Evolutionary conservation across 2,797 vertebrate genomes (phyloP).

Genomic region (Ataeniobius toweri): DNA sequence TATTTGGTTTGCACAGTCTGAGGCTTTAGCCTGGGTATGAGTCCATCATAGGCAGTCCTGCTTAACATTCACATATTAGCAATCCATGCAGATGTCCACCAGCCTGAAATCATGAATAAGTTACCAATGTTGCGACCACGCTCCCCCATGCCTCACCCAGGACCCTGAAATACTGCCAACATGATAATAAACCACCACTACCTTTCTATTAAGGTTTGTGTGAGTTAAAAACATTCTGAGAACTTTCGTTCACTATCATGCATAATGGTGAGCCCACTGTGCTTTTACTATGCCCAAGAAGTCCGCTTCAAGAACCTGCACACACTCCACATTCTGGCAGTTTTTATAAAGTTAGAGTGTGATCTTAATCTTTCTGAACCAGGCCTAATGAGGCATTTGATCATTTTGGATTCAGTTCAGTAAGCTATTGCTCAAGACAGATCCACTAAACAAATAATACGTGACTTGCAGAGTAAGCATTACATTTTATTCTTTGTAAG

Average conservation of each 20-base stretch:
- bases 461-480: slow-evolving; percentile 31
- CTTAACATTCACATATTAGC: background rate
- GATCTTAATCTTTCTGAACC: background rate
- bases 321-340: background rate
- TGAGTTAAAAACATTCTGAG: background rate
- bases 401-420: slow-evolving; percentile 53
- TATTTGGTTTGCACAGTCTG: background rate
- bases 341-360: background rate
- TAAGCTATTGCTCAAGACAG: slow-evolving; percentile 29
- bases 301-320: background rate
- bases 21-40: background rate
- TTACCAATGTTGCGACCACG: background rate
- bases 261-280: background rate
- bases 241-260: background rate
- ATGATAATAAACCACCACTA: background rate
- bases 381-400: background rate
- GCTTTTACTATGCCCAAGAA: background rate
- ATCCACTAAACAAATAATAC: slow-evolving; percentile 52
- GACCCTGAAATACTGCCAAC: background rate
- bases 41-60: background rate
- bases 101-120: background rate
- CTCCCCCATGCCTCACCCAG: background rate
- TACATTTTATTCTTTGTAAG: slow-evolving; percentile 44
- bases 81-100: background rate
- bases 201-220: background rate